Conservation (phyloP, 2,113 vertebrate genomes). For the Coracopsis vasa region DNA sequence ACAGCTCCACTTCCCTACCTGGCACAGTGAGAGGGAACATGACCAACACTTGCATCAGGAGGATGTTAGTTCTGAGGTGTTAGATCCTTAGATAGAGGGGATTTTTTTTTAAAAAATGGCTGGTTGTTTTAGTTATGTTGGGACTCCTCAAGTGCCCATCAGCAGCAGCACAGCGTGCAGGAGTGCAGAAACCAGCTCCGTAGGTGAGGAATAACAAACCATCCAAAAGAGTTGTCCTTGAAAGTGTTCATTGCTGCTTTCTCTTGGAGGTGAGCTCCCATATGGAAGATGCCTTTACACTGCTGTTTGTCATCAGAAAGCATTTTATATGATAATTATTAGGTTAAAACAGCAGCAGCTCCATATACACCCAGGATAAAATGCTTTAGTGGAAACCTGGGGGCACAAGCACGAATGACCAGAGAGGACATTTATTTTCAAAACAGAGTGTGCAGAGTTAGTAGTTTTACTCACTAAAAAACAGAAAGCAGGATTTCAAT, state of each 20-base stretch:
- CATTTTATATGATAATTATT: neutral
- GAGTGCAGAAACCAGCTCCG: accelerated
- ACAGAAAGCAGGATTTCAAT: neutral
- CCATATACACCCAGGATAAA: accelerated
- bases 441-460: neutral
- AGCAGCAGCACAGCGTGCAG: neutral
- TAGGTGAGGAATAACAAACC: neutral
- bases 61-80: neutral
- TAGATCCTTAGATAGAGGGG: accelerated
- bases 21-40: accelerated
- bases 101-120: neutral
- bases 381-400: neutral
- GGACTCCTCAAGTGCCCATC: accelerated
- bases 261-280: neutral
- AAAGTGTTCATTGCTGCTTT: too few species aligned
- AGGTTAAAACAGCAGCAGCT: neutral
- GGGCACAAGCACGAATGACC: accelerated
- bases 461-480: neutral
- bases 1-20: neutral
- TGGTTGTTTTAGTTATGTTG: neutral
- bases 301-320: neutral
- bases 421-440: neutral
- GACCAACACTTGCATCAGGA: too few species aligned
- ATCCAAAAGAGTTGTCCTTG: neutral
- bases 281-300: neutral